phyloP scores from a whole-genome alignment of 1,140 invertebrate genomes.

The Drosophila chauvacae region DNA sequence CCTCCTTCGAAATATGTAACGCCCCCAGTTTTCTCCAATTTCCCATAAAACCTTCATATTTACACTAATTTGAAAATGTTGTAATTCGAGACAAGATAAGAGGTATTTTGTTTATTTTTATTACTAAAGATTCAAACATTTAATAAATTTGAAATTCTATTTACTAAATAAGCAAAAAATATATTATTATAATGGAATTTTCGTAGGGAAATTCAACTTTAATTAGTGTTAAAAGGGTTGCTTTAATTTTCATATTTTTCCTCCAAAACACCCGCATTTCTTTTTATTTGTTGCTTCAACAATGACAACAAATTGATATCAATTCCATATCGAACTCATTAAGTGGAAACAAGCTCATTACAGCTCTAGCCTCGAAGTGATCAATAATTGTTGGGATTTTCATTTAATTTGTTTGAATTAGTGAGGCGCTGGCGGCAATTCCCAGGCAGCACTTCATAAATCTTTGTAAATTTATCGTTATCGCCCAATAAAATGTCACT shows the following conservation, averaged over 20 bases:
- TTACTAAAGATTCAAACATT: background rate
- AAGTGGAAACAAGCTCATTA: constrained; percentile 65
- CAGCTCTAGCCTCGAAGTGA: constrained; percentile 22
- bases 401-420: constrained; percentile 81
- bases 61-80: constrained; percentile 1
- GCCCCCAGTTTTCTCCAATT: constrained; percentile 29
- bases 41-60: constrained; percentile 3
- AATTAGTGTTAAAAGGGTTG: background rate
- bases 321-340: constrained; percentile 58
- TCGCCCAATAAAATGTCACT: constrained; percentile 80
- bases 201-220: background rate
- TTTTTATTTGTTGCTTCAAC: constrained; percentile 65
- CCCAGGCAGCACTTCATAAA: constrained; percentile 67
- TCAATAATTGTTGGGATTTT: constrained; percentile 77
- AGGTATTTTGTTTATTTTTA: background rate
- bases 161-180: background rate
- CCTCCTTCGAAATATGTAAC: constrained; percentile 18
- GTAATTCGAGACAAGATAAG: constrained; percentile 3
- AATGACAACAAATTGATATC: constrained; percentile 78
- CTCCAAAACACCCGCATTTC: constrained; percentile 36
- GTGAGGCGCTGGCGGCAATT: constrained; percentile 50
- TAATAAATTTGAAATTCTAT: background rate
- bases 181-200: background rate
- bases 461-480: constrained; percentile 82
- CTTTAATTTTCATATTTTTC: background rate